Conservation (phyloP, 2,113 vertebrate genomes). For the Cyprinodon variegatus region DNA sequence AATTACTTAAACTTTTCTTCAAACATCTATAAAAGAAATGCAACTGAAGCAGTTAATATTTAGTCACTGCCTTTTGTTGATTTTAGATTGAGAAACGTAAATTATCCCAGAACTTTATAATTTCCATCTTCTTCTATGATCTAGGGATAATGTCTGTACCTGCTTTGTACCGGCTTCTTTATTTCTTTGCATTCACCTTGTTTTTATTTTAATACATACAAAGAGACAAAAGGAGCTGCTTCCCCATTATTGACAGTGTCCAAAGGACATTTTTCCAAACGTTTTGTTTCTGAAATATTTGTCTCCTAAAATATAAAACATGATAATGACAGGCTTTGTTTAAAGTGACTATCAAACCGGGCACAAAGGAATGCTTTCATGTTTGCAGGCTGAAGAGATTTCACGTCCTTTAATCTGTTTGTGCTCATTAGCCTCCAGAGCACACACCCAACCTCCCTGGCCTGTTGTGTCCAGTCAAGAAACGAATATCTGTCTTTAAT, state of each 20-base stretch:
- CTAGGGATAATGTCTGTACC: neutral
- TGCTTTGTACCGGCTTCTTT: neutral
- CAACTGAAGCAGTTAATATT: no score
- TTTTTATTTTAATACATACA: neutral
- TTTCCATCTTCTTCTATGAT: no score
- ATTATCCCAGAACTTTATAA: neutral
- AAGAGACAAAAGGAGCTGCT: neutral
- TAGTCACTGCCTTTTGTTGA: no score
- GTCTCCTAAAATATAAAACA: neutral
- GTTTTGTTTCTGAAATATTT: neutral
- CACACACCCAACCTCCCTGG: conserved; percentile 33
- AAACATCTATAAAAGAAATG: no score
- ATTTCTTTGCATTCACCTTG: no score
- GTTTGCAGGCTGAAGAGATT: neutral
- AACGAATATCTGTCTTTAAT: conserved; percentile 40
- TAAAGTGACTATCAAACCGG: neutral
- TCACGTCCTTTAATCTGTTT: conserved; percentile 11
- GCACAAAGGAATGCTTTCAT: neutral
- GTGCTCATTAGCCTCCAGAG: conserved; percentile 32
- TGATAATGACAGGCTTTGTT: neutral
- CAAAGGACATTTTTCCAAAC: neutral
- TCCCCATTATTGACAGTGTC: neutral
- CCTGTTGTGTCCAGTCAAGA: conserved; percentile 37
- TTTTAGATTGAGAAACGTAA: no score
- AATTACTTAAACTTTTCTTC: no score